Evolutionary conservation across 2,888 invertebrate species (phyloP).

Genomic region (Amiota mariae): DNA sequence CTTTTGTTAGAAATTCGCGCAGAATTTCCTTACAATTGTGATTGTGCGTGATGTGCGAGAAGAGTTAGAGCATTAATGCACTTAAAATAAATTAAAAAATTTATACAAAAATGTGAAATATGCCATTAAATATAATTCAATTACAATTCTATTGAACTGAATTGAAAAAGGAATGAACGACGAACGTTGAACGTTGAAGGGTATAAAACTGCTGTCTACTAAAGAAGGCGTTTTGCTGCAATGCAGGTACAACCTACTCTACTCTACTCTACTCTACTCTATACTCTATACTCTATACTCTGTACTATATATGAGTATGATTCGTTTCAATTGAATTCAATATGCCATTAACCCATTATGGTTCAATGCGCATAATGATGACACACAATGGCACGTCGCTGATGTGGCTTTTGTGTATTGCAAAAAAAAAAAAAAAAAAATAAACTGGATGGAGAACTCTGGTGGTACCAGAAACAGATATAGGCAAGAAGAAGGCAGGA

Average conservation of each 20-base stretch:
- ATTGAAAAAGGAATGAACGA: conserved; percentile 28
- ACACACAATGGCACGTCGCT: conserved; percentile 36
- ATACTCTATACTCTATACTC: too few species aligned
- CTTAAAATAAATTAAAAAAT: conserved; percentile 62
- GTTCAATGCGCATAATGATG: conserved; percentile 60
- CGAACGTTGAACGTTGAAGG: conserved; percentile 1
- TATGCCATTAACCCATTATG: conserved; percentile 67
- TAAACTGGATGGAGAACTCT: neutral
- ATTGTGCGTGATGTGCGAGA: neutral
- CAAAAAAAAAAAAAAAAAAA: neutral
- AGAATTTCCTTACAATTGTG: too few species aligned
- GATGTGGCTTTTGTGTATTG: conserved; percentile 23
- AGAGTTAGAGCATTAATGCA: conserved; percentile 36
- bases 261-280: too few species aligned
- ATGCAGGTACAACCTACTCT: too few species aligned
- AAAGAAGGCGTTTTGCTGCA: too few species aligned
- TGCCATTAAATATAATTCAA: conserved; percentile 69
- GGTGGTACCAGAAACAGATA: too few species aligned
- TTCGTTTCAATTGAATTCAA: conserved; percentile 59
- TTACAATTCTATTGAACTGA: conserved; percentile 58
- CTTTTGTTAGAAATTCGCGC: conserved; percentile 40
- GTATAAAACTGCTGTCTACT: too few species aligned
- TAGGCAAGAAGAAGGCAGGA: neutral
- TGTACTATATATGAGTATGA: neutral
- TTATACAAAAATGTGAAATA: conserved; percentile 59